Conservation (phyloP, 2,797 vertebrate genomes). For the Eulemur coronatus region DNA sequence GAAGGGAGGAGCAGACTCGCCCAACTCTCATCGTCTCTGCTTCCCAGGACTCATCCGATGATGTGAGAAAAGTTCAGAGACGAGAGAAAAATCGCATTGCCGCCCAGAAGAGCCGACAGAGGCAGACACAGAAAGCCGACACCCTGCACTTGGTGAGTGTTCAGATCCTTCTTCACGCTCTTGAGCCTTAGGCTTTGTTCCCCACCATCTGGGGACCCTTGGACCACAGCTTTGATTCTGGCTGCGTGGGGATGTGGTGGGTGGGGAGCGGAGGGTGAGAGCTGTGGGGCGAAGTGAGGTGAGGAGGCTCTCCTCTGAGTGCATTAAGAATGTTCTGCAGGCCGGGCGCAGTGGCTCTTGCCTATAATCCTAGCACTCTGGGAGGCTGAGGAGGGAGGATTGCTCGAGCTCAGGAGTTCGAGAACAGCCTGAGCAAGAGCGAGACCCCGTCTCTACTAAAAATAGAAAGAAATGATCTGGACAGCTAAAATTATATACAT, state of each 20-base stretch:
- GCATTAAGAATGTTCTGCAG: not conserved
- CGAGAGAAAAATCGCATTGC: conserved; percentile 98
- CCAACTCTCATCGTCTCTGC: conserved; percentile 25
- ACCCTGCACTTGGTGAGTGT: conserved; percentile 95
- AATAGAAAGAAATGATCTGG: too few species aligned
- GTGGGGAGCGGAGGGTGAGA: too few species aligned
- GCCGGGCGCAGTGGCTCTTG: too few species aligned
- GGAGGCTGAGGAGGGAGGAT: too few species aligned
- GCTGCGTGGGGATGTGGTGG: not conserved
- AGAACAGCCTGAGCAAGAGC: too few species aligned
- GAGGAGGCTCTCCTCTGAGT: not conserved
- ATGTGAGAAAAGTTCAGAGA: conserved; percentile 95
- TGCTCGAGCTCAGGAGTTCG: too few species aligned
- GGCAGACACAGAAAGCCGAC: conserved; percentile 98
- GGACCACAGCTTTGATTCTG: not conserved
- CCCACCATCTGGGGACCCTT: rapidly evolving
- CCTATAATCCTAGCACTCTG: too few species aligned
- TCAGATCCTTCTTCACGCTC: not conserved
- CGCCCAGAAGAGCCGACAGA: conserved; percentile 97
- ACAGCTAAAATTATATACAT: too few species aligned
- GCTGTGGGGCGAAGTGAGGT: not conserved
- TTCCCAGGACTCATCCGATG: conserved; percentile 93
- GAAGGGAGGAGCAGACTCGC: not conserved
- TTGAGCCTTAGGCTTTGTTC: not conserved
- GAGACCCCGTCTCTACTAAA: too few species aligned